phyloP scores from a whole-genome alignment of 2,113 vertebrate species.

The Cebus imitator region DNA sequence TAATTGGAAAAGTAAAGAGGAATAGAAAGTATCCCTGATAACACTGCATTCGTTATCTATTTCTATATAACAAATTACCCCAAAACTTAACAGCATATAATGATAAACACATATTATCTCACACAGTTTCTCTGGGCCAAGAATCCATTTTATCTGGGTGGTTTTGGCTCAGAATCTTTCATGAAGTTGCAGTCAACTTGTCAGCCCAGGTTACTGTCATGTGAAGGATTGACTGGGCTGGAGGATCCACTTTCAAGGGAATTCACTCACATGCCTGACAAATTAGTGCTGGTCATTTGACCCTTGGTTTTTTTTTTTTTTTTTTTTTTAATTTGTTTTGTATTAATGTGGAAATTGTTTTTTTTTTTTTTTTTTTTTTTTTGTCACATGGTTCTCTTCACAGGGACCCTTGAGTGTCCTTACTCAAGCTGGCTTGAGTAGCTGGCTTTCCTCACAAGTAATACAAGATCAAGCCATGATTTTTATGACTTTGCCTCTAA shows the following conservation, averaged over 20 bases:
- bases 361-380: too few species aligned
- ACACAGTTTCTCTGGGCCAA: background rate
- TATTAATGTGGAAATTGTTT: too few species aligned
- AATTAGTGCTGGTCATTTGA: background rate
- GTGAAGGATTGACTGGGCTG: background rate
- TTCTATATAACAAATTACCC: background rate
- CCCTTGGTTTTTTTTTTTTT: too few species aligned
- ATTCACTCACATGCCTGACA: background rate
- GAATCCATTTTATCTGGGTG: background rate
- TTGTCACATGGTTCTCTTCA: background rate
- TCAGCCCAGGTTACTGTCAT: background rate
- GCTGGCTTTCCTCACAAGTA: background rate
- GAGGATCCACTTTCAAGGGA: background rate
- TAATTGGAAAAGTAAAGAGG: background rate
- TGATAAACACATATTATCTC: background rate
- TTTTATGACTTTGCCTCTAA: background rate
- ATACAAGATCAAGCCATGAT: background rate
- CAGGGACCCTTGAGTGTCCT: background rate
- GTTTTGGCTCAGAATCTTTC: background rate
- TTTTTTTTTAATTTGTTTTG: too few species aligned
- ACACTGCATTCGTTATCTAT: background rate
- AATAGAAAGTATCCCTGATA: background rate
- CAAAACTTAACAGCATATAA: background rate
- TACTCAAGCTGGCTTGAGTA: background rate
- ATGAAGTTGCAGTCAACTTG: background rate